These are phyloP conservation scores for Neoseiulus cucumeris DNA, from an alignment of 1,140 invertebrate species.

Conservation along the genomic window DNA sequence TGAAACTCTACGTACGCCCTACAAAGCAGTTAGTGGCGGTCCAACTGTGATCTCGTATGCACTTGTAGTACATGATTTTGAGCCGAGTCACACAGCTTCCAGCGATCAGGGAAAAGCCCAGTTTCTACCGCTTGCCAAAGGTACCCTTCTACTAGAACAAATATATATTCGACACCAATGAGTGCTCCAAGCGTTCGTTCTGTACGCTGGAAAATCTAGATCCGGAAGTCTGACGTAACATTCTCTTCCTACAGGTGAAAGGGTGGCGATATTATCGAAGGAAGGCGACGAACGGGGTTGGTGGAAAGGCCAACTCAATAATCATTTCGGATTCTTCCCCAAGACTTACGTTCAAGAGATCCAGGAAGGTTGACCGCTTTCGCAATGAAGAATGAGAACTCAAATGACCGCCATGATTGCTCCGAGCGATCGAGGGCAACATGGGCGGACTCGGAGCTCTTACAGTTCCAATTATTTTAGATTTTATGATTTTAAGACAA, in stretches of 20 bases:
- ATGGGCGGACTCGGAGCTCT: no score
- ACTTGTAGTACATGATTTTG: background rate
- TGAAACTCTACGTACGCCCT: conserved; percentile 27
- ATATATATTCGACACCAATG: no score
- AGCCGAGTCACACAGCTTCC: background rate
- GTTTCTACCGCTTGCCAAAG: background rate
- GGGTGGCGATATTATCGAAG: conserved; percentile 51
- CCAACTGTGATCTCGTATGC: background rate
- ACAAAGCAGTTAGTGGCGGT: conserved; percentile 21
- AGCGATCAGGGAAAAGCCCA: background rate
- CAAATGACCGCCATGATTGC: no score
- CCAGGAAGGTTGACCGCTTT: background rate
- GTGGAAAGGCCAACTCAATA: conserved; percentile 52
- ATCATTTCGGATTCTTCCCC: conserved; percentile 21
- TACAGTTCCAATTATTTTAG: no score
- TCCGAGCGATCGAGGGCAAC: no score
- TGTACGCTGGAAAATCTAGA: no score
- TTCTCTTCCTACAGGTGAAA: conserved; percentile 49
- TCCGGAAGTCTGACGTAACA: no score
- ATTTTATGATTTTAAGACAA: no score
- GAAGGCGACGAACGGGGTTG: conserved; percentile 54
- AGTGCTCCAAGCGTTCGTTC: no score
- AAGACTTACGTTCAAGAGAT: conserved; percentile 14
- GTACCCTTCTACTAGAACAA: background rate
- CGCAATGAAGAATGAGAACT: no score